A percentile compares a stretch with the other conserved stretches of the same genome.
Evolutionary conservation across 1,140 invertebrate species (phyloP).

Genomic region (Dendrolimus punctatus): DNA sequence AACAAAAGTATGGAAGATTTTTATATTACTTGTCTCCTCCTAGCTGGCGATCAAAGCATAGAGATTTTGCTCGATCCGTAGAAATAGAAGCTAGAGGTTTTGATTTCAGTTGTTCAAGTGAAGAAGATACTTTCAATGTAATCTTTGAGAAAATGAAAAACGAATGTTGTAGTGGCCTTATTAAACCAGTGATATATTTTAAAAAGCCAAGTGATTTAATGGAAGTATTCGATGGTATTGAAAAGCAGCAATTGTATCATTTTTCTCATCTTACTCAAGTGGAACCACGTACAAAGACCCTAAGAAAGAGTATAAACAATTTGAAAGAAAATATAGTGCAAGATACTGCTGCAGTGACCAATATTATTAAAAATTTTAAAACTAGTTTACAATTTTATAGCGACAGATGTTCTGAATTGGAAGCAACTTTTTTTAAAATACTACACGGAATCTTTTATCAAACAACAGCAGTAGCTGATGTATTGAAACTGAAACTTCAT

Average conservation of each 20-base stretch:
- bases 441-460: constrained; percentile 48
- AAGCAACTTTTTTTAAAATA: constrained; percentile 46
- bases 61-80: constrained; percentile 51
- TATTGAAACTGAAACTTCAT: constrained; percentile 45
- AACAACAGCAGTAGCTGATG: constrained; percentile 32
- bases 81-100: constrained; percentile 61
- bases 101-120: constrained; percentile 39
- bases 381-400: constrained; percentile 28
- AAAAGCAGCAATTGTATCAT: constrained; percentile 67
- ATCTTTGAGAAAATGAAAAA: constrained; percentile 67
- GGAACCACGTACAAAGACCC: constrained; percentile 25
- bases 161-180: constrained; percentile 47
- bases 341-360: constrained; percentile 31
- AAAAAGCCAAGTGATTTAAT: constrained; percentile 69
- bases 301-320: constrained; percentile 28
- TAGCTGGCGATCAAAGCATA: constrained; percentile 66
- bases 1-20: constrained; percentile 77
- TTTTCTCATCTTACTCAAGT: constrained; percentile 41
- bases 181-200: constrained; percentile 73
- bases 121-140: constrained; percentile 58
- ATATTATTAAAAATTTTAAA: constrained; percentile 35
- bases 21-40: constrained; percentile 76
- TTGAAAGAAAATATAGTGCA: constrained; percentile 33
- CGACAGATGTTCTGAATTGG: constrained; percentile 28
- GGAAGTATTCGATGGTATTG: constrained; percentile 72